A percentile compares a stretch with the other conserved stretches of the same genome.
These are phyloP conservation scores for Rhagonycha fulva DNA, from an alignment of 2,888 invertebrate genomes.

Conservation along the genomic window DNA sequence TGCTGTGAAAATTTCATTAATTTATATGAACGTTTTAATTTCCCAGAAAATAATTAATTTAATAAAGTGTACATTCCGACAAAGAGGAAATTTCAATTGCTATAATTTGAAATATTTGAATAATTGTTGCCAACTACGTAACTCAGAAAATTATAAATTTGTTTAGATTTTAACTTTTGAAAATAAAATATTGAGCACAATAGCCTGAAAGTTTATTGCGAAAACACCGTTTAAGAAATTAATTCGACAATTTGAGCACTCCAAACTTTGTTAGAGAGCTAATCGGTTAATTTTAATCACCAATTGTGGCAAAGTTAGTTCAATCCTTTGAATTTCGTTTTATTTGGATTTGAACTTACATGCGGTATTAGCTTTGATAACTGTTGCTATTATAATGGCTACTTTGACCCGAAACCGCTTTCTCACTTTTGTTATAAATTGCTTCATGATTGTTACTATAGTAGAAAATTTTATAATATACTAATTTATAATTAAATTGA, in stretches of 20 bases:
- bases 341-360: not conserved
- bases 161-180: not conserved
- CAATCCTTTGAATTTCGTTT: not conserved
- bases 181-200: not conserved
- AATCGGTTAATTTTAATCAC: not conserved
- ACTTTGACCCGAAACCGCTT: not conserved
- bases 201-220: not conserved
- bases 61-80: not conserved
- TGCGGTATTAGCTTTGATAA: not conserved
- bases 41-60: not conserved
- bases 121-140: not conserved
- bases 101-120: not conserved
- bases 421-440: not conserved
- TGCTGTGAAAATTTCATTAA: not conserved
- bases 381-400: not conserved
- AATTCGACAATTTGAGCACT: not conserved
- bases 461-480: not conserved
- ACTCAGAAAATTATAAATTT: not conserved
- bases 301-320: not conserved
- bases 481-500: not conserved
- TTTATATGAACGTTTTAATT: not conserved
- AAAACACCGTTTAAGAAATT: not conserved
- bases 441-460: not conserved
- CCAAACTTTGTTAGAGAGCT: not conserved
- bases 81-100: not conserved